A percentile compares a stretch with the other conserved stretches of the same genome.
Conservation (phyloP, 2,113 vertebrate species). For the Ochotona curzoniae region DNA sequence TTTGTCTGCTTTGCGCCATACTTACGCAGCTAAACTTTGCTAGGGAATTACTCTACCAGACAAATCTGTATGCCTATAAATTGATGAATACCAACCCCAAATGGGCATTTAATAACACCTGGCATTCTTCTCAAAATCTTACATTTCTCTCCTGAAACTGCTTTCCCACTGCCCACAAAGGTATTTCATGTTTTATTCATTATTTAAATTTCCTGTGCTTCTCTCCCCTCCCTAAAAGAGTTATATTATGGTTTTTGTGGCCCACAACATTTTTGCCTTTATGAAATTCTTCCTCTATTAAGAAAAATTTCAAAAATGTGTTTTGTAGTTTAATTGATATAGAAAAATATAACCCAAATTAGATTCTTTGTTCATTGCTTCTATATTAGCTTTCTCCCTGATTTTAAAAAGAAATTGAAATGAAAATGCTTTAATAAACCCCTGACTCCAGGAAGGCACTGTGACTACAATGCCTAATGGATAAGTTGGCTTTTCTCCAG, state of each 20-base stretch:
- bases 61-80: neutral
- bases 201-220: neutral
- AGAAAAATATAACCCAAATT: neutral
- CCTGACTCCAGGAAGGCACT: neutral
- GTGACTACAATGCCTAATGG: neutral
- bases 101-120: neutral
- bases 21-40: neutral
- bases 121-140: neutral
- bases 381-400: neutral
- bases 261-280: neutral
- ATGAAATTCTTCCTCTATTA: neutral
- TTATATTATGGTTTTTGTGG: neutral
- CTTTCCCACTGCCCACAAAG: neutral
- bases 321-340: neutral
- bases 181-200: neutral
- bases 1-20: neutral
- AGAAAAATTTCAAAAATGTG: neutral
- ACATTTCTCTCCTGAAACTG: conserved; percentile 34
- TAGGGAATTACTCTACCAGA: neutral
- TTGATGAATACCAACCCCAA: neutral
- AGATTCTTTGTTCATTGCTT: neutral
- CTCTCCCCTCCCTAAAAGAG: neutral
- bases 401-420: conserved; percentile 50
- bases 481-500: neutral
- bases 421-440: neutral